These are phyloP conservation scores for Argyresthia albistria DNA, from an alignment of 2,888 invertebrate genomes.

Conservation along the genomic window DNA sequence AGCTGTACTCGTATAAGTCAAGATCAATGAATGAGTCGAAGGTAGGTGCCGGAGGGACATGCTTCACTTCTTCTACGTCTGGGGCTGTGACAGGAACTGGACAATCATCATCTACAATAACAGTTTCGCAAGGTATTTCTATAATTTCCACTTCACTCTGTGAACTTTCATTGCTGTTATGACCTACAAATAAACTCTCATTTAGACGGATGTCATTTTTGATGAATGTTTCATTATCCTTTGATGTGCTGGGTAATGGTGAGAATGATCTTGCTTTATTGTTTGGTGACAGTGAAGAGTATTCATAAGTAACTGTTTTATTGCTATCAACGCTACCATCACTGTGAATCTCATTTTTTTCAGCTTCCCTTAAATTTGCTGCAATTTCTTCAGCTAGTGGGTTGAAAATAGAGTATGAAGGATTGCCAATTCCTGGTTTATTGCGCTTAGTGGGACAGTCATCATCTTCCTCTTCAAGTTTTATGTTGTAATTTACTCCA, in stretches of 20 bases:
- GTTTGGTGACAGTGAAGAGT: not conserved
- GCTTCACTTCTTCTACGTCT: not conserved
- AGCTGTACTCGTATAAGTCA: constrained; percentile 13
- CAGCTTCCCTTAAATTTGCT: constrained; percentile 11
- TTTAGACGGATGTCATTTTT: constrained; percentile 31
- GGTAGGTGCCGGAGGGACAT: not conserved
- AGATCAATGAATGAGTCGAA: constrained; percentile 5
- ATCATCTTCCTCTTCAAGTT: constrained; percentile 9
- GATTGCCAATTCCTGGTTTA: constrained; percentile 11
- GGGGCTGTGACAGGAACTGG: not conserved
- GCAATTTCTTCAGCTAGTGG: constrained; percentile 23
- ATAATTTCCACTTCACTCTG: constrained; percentile 17
- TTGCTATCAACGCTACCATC: constrained; percentile 23
- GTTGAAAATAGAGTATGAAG: constrained; percentile 29
- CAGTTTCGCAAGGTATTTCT: constrained; percentile 19
- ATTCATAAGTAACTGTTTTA: constrained; percentile 20
- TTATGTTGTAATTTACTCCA: constrained; percentile 14
- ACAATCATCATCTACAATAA: constrained; percentile 16
- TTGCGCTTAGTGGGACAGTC: constrained; percentile 12
- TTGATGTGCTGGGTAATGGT: constrained; percentile 39
- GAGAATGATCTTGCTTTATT: constrained; percentile 19
- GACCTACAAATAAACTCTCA: constrained; percentile 18
- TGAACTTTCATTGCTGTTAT: not conserved
- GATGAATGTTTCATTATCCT: constrained; percentile 22
- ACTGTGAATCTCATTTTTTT: constrained; percentile 8